phyloP scores from a whole-genome alignment of 2,113 vertebrate genomes.

The Oxygymnocypris stewartii region DNA sequence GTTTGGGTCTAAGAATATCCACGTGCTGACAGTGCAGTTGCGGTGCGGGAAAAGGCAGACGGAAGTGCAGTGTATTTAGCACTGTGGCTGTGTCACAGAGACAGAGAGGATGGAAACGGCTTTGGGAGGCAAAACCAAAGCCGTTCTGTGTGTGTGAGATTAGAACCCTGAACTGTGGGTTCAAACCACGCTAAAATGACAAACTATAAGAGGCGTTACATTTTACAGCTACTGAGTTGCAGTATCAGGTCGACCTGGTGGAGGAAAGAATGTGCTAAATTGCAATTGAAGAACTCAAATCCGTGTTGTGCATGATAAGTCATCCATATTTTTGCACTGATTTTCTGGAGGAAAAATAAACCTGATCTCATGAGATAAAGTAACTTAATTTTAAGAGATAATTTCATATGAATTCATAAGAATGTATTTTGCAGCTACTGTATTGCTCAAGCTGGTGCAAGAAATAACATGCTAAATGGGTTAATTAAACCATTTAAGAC shows the following conservation, averaged over 20 bases:
- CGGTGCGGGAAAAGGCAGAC: slow-evolving; percentile 21
- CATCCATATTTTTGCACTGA: background rate
- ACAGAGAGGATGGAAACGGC: slow-evolving; percentile 13
- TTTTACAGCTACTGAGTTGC: background rate
- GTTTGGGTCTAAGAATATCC: slow-evolving; percentile 48
- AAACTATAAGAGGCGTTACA: background rate
- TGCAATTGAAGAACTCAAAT: background rate
- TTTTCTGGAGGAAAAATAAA: background rate
- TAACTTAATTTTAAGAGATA: background rate
- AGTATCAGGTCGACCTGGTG: background rate
- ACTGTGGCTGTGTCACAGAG: slow-evolving; percentile 26
- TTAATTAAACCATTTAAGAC: background rate
- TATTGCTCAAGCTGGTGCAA: background rate
- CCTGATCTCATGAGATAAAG: background rate
- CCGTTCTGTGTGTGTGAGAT: slow-evolving; percentile 15
- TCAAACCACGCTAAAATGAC: slow-evolving; percentile 35
- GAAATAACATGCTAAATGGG: background rate
- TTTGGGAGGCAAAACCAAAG: slow-evolving; percentile 1
- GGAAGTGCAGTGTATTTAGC: slow-evolving; percentile 28
- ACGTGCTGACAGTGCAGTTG: slow-evolving; percentile 53
- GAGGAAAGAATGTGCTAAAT: background rate
- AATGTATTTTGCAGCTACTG: background rate
- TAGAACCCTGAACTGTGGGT: slow-evolving; percentile 26
- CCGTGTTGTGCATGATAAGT: background rate
- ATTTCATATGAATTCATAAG: background rate